phyloP scores from a whole-genome alignment of 2,113 vertebrate species.

The Myrmecobius fasciatus region DNA sequence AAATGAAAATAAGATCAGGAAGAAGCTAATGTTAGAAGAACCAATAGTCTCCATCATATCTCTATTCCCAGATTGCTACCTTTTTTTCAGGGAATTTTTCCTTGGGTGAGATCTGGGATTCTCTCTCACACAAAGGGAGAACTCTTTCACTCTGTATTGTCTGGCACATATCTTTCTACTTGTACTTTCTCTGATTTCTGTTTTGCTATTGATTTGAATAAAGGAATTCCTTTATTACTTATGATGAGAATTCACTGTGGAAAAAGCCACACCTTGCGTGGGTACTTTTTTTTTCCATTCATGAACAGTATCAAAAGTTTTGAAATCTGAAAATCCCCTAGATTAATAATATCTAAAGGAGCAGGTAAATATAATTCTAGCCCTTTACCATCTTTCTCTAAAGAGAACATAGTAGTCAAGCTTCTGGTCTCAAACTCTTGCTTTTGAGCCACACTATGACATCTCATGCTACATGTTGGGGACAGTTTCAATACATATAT shows the following conservation, averaged over 20 bases:
- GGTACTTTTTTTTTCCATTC: not conserved
- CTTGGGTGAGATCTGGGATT: not conserved
- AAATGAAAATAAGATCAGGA: not conserved
- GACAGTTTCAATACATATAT: not conserved
- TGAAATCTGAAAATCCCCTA: not conserved
- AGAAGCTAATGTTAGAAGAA: not conserved
- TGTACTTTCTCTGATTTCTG: not conserved
- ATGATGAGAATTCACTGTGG: not conserved
- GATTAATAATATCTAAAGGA: not conserved
- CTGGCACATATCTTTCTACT: not conserved
- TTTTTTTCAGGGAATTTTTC: not conserved
- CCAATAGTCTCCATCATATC: not conserved
- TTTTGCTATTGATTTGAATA: not conserved
- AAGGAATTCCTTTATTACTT: not conserved
- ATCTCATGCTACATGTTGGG: not conserved
- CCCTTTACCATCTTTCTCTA: not conserved
- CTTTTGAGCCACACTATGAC: not conserved
- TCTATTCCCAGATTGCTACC: not conserved
- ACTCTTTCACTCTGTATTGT: not conserved
- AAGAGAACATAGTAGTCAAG: not conserved
- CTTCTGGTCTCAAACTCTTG: not conserved
- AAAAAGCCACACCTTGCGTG: not conserved
- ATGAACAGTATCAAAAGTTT: not conserved
- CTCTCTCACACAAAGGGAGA: not conserved
- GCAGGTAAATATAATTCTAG: not conserved